Evolutionary conservation across 2,797 vertebrate species (phyloP), one percentile per base, ranked within the genome.

Genomic region (Champsocephalus esox): DNA sequence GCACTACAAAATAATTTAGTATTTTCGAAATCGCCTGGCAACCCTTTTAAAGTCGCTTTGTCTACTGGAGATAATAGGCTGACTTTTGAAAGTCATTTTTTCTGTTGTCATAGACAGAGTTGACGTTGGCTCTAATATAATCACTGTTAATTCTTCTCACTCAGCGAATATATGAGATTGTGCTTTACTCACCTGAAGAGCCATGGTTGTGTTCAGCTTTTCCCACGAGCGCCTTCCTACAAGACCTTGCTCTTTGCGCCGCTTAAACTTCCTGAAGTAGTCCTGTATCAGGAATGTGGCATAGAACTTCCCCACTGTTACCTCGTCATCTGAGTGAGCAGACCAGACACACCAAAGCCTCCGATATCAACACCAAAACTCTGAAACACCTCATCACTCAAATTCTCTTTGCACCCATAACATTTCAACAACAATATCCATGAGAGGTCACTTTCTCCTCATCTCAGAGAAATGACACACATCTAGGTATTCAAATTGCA

Each of bases 191-290:
- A 98, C 98, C 97, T 99, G 98, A 66, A 99, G 93, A 73, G 96
- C 98, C 89, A 98, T 94, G 12, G 98, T 96, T 77, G 96, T 96
- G 95, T 97, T 99, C 66, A 93, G 75, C 57, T 82, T 91, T 93
- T 97, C 95, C 94, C 96, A 95, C 5, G 96, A 95, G 88, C 95
- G 95, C 77, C 95, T 95, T 88, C 97, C 98, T 92, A 98, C 96
- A 92, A 99, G 95, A 88, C 98, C 98, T 96, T 98, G 96, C 93
- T 99, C 98, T 96, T 99, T 99, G 94, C 98, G 98, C 94, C 96
- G 99, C 98, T 99, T 99, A 98, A 99, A 99, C 99, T 99, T 99
- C 98, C 98, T 99, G 97, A 99, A 99, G 98, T 99, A 99, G 98
- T 99, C 98, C 98, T 99, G 98, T 99, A 99, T 99, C 98, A 99